Evolutionary conservation across 1,140 invertebrate genomes (phyloP), one percentile per base, ranked within the genome.

Genomic region (Micrasema longulum): DNA sequence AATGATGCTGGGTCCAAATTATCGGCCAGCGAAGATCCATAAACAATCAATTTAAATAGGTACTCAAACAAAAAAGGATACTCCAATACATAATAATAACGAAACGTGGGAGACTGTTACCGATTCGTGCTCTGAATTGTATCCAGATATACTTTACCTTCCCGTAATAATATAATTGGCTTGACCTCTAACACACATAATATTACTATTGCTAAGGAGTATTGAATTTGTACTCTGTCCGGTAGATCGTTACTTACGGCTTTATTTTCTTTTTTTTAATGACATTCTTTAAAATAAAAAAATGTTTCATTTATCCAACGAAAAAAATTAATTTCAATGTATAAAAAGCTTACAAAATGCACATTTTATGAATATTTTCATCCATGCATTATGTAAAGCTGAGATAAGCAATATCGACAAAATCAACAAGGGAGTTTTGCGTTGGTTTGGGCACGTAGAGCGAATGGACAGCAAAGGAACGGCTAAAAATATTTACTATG

Each of bases 31-130:
- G 47, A 50, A 45, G 47, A 50, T 16, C 47, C 53, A 57, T 57
- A 57, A 38, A 57, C 31, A 57, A 57, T 57, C 53, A 57, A 57
- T 57, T 57, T 38, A 26, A 57, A 57, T 57, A 57, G 26, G 26
- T 31, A 53, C 12, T 12, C 11, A 22, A 36, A 38, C n/a, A 38
- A 57, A 53, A 53, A 53, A 22, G 18, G 20, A 9, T 22, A 2
- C 47, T 50, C 12, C 11, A 5, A 16, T 45, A 45, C 47, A 16
- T 22, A 50, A 3, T 31, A 31, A 50, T 14, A 57, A 57, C 53
- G 2, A 50, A n/a, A 38, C 31, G 53, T 57, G 53, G 53, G 53
- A 57, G 53, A 57, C 31, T 57, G 31, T 36, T 57, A 57, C 53
- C 35, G 53, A 57, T 35, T 57, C 16, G 53, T 31, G 53, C 14